These are phyloP conservation scores for Colinus virginianus DNA, from an alignment of 2,113 vertebrate species.

Conservation along the genomic window DNA sequence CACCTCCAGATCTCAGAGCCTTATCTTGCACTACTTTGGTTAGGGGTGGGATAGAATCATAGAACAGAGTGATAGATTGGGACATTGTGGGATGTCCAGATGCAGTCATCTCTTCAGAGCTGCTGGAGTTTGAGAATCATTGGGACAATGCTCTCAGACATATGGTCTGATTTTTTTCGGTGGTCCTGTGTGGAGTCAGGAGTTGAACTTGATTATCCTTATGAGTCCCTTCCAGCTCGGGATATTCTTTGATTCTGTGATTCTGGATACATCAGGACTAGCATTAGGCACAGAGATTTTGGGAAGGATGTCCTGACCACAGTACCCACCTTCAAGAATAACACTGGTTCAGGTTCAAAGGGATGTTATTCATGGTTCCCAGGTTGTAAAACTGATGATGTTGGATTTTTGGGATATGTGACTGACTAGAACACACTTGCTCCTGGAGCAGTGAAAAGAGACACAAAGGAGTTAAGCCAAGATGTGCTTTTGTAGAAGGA, in stretches of 20 bases:
- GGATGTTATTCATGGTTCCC: background rate
- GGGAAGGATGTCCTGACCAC: background rate
- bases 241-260: no score
- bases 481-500: background rate
- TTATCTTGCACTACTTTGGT: background rate
- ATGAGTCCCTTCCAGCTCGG: no score
- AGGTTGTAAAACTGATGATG: background rate
- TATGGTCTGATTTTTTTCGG: no score
- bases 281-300: background rate
- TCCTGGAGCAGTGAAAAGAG: background rate
- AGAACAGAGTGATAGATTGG: no score
- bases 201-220: no score
- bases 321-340: background rate
- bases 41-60: background rate
- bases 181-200: no score
- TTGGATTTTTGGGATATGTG: background rate
- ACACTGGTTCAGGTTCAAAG: background rate
- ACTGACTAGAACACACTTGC: background rate
- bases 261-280: rapidly evolving
- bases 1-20: background rate
- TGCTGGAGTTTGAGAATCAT: no score
- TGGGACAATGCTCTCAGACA: no score
- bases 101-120: background rate
- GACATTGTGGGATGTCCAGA: background rate
- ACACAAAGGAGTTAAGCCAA: background rate